These are phyloP conservation scores for Boulengeromyrus knoepffleri DNA, from an alignment of 2,113 vertebrate genomes.

Conservation along the genomic window DNA sequence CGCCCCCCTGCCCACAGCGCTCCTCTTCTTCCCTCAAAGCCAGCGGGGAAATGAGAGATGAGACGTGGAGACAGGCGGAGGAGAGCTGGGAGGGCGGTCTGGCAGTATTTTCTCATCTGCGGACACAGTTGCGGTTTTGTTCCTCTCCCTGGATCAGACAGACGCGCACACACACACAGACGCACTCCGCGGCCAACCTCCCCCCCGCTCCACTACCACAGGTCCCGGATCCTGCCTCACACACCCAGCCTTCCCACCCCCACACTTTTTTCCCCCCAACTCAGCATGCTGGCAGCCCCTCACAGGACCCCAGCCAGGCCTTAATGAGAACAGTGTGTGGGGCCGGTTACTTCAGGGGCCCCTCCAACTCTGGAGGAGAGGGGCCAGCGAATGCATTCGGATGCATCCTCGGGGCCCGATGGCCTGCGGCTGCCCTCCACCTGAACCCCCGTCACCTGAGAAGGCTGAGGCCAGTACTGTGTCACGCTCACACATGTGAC, in stretches of 20 bases:
- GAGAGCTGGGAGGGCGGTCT: background rate
- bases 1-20: slow-evolving; percentile 18
- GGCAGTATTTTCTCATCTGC: background rate
- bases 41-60: background rate
- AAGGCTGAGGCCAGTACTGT: background rate
- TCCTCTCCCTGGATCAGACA: background rate
- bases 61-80: background rate
- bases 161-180: slow-evolving; percentile 20
- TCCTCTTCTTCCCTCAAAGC: slow-evolving; percentile 11
- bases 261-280: slow-evolving; percentile 8
- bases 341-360: background rate
- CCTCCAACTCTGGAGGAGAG: background rate
- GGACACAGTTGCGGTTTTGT: background rate
- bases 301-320: slow-evolving; percentile 32
- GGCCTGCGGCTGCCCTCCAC: background rate
- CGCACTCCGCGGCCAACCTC: background rate
- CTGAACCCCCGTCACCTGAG: background rate
- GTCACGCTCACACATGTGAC: background rate
- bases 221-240: background rate
- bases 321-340: slow-evolving; percentile 52
- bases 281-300: slow-evolving; percentile 12
- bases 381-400: background rate
- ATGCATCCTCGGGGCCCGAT: background rate
- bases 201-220: background rate
- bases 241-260: background rate